Evolutionary conservation across 1,140 invertebrate species (phyloP).

Genomic region (Steinernema khuongi): DNA sequence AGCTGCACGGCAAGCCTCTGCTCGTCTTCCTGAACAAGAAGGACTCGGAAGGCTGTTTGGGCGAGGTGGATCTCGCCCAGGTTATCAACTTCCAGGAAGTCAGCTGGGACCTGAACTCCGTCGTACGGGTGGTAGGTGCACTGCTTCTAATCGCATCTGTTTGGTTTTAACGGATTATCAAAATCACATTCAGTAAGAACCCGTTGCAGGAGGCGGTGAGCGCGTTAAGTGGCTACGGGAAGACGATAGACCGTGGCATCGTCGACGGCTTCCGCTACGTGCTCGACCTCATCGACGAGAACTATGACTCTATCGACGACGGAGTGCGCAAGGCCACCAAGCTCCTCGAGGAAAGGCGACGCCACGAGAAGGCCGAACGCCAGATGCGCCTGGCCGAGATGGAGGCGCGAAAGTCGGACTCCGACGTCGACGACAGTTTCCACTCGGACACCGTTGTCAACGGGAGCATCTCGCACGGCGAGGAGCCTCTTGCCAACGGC

Average conservation of each 20-base stretch:
- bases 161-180: no score
- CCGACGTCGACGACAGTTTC: not conserved
- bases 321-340: not conserved
- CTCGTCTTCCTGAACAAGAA: constrained; percentile 4
- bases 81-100: constrained; percentile 1
- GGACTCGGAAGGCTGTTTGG: not conserved
- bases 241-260: not conserved
- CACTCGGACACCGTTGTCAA: not conserved
- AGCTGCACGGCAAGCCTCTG: not conserved
- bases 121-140: not conserved
- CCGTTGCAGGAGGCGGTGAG: not conserved
- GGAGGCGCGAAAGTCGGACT: not conserved
- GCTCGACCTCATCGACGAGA: not conserved
- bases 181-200: not conserved
- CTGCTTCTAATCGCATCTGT: no score
- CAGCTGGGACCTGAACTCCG: not conserved
- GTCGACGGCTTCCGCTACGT: not conserved
- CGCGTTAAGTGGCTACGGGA: not conserved
- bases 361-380: not conserved
- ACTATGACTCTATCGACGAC: not conserved
- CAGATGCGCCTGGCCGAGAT: constrained; percentile 7
- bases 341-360: not conserved
- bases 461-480: not conserved
- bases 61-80: not conserved
- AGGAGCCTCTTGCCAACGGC: not conserved